A percentile compares a stretch with the other conserved stretches of the same genome.
phyloP scores from a whole-genome alignment of 2,113 vertebrate genomes.

The Taxidea taxus region DNA sequence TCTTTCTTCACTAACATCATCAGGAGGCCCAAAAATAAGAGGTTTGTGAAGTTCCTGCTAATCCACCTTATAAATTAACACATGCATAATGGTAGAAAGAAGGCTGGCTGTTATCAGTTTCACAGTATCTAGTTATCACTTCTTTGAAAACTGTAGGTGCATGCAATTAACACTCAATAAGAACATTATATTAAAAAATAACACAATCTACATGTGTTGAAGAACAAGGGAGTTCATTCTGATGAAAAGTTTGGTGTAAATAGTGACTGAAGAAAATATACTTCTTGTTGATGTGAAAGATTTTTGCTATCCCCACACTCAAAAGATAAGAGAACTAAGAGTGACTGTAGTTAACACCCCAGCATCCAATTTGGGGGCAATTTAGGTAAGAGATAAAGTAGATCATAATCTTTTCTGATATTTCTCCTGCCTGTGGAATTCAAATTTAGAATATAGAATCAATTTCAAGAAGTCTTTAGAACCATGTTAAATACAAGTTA shows the following conservation, averaged over 20 bases:
- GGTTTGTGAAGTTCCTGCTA: slow-evolving; percentile 65
- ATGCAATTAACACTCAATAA: slow-evolving; percentile 78
- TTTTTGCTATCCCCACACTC: background rate
- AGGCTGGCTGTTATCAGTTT: slow-evolving; percentile 74
- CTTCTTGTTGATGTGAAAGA: slow-evolving; percentile 12
- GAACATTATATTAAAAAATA: slow-evolving; percentile 72
- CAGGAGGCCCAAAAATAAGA: slow-evolving; percentile 42
- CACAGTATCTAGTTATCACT: slow-evolving; percentile 75
- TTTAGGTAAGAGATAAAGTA: background rate
- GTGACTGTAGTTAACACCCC: background rate
- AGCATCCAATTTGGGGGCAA: background rate
- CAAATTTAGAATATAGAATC: background rate
- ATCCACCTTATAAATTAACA: slow-evolving; percentile 85
- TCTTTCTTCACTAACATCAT: slow-evolving; percentile 48
- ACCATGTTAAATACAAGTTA: background rate
- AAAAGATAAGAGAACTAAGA: background rate
- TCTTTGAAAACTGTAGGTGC: slow-evolving; percentile 74
- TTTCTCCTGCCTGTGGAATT: background rate
- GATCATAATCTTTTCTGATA: background rate
- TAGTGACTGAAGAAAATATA: background rate
- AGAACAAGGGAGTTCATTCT: slow-evolving; percentile 64
- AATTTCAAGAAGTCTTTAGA: background rate
- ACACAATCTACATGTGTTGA: slow-evolving; percentile 59
- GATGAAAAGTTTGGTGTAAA: slow-evolving; percentile 25
- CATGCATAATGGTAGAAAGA: background rate